A percentile compares a stretch with the other conserved stretches of the same genome.
Evolutionary conservation across 2,888 invertebrate species (phyloP).

Genomic region (Pardosa pseudoannulata): DNA sequence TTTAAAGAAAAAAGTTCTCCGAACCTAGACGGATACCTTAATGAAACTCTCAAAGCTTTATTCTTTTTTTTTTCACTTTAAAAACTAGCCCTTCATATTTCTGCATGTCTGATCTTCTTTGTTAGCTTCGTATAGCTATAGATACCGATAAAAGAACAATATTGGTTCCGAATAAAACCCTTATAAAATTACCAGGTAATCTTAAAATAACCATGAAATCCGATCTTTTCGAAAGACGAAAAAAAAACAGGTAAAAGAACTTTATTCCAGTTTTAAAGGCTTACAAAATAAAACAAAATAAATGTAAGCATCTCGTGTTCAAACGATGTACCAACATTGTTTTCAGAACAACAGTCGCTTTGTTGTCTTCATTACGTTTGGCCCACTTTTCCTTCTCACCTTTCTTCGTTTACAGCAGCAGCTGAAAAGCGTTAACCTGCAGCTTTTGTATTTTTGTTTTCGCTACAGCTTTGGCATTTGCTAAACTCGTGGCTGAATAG

Average conservation of each 20-base stretch:
- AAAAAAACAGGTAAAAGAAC: constrained; percentile 43
- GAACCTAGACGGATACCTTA: no score
- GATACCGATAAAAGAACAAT: no score
- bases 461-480: background rate
- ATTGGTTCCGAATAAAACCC: no score
- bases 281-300: constrained; percentile 44
- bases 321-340: background rate
- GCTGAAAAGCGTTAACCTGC: background rate
- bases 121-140: no score
- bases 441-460: background rate
- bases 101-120: no score
- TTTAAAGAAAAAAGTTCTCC: no score
- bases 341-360: background rate
- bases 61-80: no score
- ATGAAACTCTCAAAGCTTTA: no score
- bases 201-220: background rate
- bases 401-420: background rate
- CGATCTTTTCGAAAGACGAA: background rate
- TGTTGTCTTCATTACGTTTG: background rate
- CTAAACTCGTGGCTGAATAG: background rate
- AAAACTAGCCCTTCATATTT: no score
- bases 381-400: background rate
- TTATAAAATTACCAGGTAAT: no score
- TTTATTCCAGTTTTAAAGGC: constrained; percentile 42
- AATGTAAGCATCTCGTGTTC: constrained; percentile 30